A percentile compares a stretch with the other conserved stretches of the same genome.
These are phyloP conservation scores for Galerucella nymphaeae DNA, from an alignment of 2,888 invertebrate genomes.

Conservation along the genomic window DNA sequence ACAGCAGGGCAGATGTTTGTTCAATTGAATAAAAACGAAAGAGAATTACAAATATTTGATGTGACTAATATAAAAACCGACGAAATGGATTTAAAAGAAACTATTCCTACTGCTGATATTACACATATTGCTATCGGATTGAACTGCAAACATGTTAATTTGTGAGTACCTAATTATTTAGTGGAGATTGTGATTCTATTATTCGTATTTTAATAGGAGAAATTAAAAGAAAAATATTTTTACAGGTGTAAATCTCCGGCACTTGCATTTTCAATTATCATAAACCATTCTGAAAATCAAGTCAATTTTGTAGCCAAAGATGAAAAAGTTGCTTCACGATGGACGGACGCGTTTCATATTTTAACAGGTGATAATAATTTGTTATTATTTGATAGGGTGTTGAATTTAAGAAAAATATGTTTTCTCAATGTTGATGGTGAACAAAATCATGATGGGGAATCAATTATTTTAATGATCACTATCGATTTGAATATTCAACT, in stretches of 20 bases:
- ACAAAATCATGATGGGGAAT: too few species aligned
- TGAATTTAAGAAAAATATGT: too few species aligned
- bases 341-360: slow-evolving; percentile 60
- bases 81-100: slow-evolving; percentile 40
- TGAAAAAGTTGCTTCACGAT: slow-evolving; percentile 55
- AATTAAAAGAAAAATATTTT: slow-evolving; percentile 10
- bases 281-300: slow-evolving; percentile 52
- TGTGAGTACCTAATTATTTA: slow-evolving; percentile 48
- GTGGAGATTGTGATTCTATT: not conserved
- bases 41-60: slow-evolving; percentile 51
- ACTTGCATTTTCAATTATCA: slow-evolving; percentile 58
- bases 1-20: slow-evolving; percentile 49
- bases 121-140: slow-evolving; percentile 59
- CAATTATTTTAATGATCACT: too few species aligned
- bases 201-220: too few species aligned
- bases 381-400: too few species aligned
- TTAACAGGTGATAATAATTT: slow-evolving; percentile 52
- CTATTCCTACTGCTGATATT: slow-evolving; percentile 52
- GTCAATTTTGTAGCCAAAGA: slow-evolving; percentile 60
- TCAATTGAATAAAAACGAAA: slow-evolving; percentile 51
- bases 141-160: slow-evolving; percentile 58
- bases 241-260: slow-evolving; percentile 52
- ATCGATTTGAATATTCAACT: too few species aligned
- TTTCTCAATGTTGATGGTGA: too few species aligned
- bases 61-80: slow-evolving; percentile 42